A percentile compares a stretch with the other conserved stretches of the same genome.
phyloP scores from a whole-genome alignment of 1,140 invertebrate genomes.

The Theocolax elegans region DNA sequence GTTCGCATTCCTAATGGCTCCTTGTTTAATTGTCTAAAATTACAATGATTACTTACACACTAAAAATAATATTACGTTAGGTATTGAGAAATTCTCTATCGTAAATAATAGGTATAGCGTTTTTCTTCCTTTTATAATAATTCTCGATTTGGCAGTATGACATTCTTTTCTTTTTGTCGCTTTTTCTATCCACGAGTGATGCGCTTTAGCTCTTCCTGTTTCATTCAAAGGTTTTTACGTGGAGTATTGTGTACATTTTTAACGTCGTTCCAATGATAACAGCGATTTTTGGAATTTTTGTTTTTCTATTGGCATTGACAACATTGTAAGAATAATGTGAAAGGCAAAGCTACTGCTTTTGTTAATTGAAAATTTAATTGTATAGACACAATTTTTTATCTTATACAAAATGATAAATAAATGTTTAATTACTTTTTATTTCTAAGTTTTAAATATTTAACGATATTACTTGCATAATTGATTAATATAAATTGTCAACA shows the following conservation, averaged over 20 bases:
- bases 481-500: no score
- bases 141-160: conserved; percentile 68
- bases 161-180: conserved; percentile 47
- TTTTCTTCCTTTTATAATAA: conserved; percentile 49
- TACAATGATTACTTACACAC: conserved; percentile 61
- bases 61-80: conserved; percentile 61
- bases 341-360: no score
- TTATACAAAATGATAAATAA: no score
- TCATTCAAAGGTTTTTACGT: neutral
- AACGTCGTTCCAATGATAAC: conserved; percentile 36
- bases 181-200: conserved; percentile 31
- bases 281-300: conserved; percentile 32
- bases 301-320: conserved; percentile 11
- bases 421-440: no score
- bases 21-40: conserved; percentile 53
- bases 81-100: conserved; percentile 64
- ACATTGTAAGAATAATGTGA: conserved; percentile 29
- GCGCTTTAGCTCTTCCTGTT: conserved; percentile 28
- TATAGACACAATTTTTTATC: no score
- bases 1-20: conserved; percentile 56
- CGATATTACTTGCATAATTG: no score
- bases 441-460: no score
- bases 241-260: conserved; percentile 10
- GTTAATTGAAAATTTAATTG: no score
- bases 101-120: conserved; percentile 61